These are phyloP conservation scores for Lepidochrysops patricia DNA, from an alignment of 2,888 invertebrate species.

Conservation along the genomic window DNA sequence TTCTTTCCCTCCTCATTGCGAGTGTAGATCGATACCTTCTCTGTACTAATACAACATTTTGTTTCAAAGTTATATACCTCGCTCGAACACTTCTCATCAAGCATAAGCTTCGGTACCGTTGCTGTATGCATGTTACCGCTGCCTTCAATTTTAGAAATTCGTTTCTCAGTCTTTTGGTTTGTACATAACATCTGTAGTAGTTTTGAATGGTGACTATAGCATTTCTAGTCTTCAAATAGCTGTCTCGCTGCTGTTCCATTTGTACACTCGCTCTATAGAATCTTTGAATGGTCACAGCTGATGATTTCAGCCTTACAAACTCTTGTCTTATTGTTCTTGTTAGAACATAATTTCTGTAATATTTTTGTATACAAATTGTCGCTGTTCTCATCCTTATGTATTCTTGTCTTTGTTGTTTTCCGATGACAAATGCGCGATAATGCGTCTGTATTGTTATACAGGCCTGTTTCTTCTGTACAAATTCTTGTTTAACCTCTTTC, in stretches of 20 bases:
- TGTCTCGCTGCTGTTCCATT: conserved; percentile 32
- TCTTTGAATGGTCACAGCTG: conserved; percentile 38
- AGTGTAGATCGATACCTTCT: conserved; percentile 46
- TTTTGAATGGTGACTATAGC: conserved; percentile 38
- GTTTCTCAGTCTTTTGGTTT: conserved; percentile 34
- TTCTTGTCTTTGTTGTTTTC: conserved; percentile 40
- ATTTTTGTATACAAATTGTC: conserved; percentile 46
- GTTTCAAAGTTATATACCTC: conserved; percentile 41
- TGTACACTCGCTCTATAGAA: conserved; percentile 39
- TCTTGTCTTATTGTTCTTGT: conserved; percentile 40
- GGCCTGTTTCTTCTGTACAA: conserved; percentile 41
- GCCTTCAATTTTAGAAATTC: conserved; percentile 47
- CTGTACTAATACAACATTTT: conserved; percentile 43
- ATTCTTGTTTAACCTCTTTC: conserved; percentile 36
- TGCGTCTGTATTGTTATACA: conserved; percentile 56
- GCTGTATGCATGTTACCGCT: conserved; percentile 55
- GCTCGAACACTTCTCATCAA: conserved; percentile 45
- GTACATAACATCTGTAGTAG: conserved; percentile 37
- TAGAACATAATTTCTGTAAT: conserved; percentile 43
- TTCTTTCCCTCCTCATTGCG: conserved; percentile 40
- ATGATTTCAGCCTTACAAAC: conserved; percentile 35
- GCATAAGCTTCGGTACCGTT: conserved; percentile 40
- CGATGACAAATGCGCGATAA: conserved; percentile 46
- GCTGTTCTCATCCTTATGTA: conserved; percentile 47
- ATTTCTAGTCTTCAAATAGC: conserved; percentile 32